Evolutionary conservation across 2,888 invertebrate species (phyloP), one percentile per base, ranked within the genome.

Genomic region (Tinea trinotella): DNA sequence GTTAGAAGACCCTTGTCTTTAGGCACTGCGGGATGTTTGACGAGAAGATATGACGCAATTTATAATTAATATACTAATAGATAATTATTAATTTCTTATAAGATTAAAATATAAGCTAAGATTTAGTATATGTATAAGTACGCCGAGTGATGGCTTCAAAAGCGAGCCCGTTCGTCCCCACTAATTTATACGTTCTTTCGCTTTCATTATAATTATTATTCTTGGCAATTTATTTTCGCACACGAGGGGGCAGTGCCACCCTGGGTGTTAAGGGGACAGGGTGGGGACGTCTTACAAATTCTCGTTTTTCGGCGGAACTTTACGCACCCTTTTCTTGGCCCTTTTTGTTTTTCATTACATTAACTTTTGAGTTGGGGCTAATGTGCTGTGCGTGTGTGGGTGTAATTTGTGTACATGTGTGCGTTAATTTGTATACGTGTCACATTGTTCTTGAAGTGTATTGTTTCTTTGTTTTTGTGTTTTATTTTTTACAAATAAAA

Each of bases 151-250:
- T 18, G 46, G 15, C 19, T 19, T 46, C 46, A 46, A 17, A 46
- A 46, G 46, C 46, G 46, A 9, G 50, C 50, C 50, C 15, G 50
- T 24, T 71, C 81, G 81, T 83, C 84, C 84, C 84, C 79, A 84
- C 82, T 84, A 85, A 85, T 85, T 85, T 85, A 85, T 85, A 82
- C 83, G 83, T 84, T 84, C 84, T 85, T 85, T 85, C 84, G 81
- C 83, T 83, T 85, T 85, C 84, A 83, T 85, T 85, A 85, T 85
- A 85, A 85, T 85, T 85, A 85, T 85, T 84, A 85, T 85, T 85
- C 85, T 83, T 84, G 82, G 84, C 84, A 85, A 85, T 85, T 85
- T 85, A 85, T 85, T 84, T 85, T 84, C 83, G 84, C 85, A 84
- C 83, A 84, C 85, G 84, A 73, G 81, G 83, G 82, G 82, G 80